phyloP scores from a whole-genome alignment of 2,113 vertebrate genomes.

The Miniopterus natalensis region DNA sequence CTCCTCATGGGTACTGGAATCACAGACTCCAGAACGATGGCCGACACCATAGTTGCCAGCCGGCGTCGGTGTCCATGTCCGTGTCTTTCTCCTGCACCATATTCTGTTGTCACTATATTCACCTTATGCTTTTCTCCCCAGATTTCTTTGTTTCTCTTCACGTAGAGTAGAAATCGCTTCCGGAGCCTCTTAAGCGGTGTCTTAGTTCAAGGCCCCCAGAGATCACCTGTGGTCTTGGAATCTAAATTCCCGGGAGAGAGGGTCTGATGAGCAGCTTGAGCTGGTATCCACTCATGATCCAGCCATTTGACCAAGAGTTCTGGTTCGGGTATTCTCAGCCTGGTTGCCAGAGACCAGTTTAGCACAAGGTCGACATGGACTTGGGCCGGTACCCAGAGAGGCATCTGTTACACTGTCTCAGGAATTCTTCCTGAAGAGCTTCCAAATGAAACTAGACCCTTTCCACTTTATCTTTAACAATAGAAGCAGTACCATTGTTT shows the following conservation, averaged over 20 bases:
- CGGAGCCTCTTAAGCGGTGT: not conserved
- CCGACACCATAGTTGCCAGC: not conserved
- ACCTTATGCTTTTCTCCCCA: not conserved
- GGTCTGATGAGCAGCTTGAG: not conserved
- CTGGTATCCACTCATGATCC: not conserved
- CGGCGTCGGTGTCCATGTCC: not conserved
- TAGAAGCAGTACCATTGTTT: constrained; percentile 62
- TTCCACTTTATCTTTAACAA: constrained; percentile 62
- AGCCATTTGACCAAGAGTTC: not conserved
- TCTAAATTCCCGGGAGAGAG: constrained; percentile 18
- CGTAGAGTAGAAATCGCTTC: constrained; percentile 18
- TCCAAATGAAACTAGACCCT: constrained; percentile 36
- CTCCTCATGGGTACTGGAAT: not conserved
- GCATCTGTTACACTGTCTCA: not conserved
- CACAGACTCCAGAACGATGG: not conserved
- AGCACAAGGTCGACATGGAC: not conserved
- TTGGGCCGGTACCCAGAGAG: not conserved
- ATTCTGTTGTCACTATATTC: not conserved
- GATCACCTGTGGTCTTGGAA: not conserved
- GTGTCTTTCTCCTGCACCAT: not conserved
- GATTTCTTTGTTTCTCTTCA: constrained; percentile 22
- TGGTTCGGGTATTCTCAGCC: not conserved
- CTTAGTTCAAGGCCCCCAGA: not conserved
- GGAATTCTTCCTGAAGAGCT: constrained; percentile 61
- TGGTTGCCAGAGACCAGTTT: not conserved